A percentile compares a stretch with the other conserved stretches of the same genome.
These are phyloP conservation scores for Pseudobourletiella spinata DNA, from an alignment of 1,140 invertebrate genomes.

Conservation along the genomic window DNA sequence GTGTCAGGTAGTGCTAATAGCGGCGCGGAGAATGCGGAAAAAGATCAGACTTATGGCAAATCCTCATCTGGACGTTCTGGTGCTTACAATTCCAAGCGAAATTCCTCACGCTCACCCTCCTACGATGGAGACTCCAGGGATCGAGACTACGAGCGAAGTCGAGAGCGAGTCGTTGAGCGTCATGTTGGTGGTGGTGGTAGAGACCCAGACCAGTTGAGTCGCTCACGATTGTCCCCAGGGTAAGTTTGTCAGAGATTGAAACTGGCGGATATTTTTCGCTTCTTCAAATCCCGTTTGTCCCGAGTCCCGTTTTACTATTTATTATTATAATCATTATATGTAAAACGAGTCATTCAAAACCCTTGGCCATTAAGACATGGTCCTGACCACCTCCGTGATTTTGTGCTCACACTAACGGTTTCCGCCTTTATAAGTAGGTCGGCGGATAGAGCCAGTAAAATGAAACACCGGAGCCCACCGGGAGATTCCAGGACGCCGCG, in stretches of 20 bases:
- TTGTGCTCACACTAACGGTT: neutral
- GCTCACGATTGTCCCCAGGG: neutral
- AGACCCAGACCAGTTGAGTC: slow-evolving; percentile 8
- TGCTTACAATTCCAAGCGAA: slow-evolving; percentile 2
- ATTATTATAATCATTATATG: too few relatives aligned
- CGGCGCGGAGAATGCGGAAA: slow-evolving; percentile 4
- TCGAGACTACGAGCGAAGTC: slow-evolving; percentile 3
- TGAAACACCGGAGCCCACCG: neutral
- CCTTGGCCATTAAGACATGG: too few relatives aligned
- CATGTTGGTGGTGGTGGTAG: slow-evolving; percentile 4
- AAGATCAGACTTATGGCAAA: slow-evolving; percentile 9
- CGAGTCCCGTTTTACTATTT: too few relatives aligned
- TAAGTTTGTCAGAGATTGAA: neutral
- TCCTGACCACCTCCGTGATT: too few relatives aligned
- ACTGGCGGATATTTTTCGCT: neutral
- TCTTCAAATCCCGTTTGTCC: neutral
- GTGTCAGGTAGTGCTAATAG: neutral
- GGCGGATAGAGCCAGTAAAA: neutral
- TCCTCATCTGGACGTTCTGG: neutral
- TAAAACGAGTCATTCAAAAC: too few relatives aligned
- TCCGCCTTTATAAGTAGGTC: neutral
- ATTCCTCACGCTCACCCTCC: neutral
- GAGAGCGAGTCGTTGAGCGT: slow-evolving; percentile 17
- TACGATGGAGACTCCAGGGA: neutral
- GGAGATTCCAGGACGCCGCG: neutral